Evolutionary conservation across 1,140 invertebrate species (phyloP), one percentile per base, ranked within the genome.

Genomic region (Galleria mellonella): DNA sequence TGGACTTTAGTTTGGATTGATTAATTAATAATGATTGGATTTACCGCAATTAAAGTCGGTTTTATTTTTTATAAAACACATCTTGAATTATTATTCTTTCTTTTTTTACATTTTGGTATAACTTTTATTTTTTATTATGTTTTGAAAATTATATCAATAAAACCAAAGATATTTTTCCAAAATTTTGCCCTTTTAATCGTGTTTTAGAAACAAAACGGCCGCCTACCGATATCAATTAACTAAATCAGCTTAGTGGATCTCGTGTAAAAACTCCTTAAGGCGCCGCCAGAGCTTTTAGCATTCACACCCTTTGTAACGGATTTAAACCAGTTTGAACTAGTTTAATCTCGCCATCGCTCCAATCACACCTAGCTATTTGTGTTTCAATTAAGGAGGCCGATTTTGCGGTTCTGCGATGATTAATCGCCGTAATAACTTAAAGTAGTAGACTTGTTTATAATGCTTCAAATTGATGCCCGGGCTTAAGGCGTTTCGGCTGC

Each of bases 351-450:
- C 56, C 59, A 59, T 64, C 58, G 55, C 49, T 67, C 55, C 66
- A 66, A 72, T 76, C 71, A 68, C 68, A 72, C 65, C 64, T 69
- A 68, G 45, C 57, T 72, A 74, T 78, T 78, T 75, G 73, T 66
- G 72, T 76, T 76, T 73, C 77, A 78, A 82, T 82, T 82, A 78
- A 72, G 74, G 47, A 57, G 57, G 55, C 57, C 57, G 62, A 68
- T 62, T 65, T 65, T 62, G 63, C 62, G 75, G 73, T 75, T 55
- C 61, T 43, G 43, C 43, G 50, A 68, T 72, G 62, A 71, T 76
- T 70, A 74, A 77, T 67, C 53, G 53, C 15, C 35, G 46, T 55
- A 50, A 52, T 55, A 55, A 47, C 40, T 49, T 41, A 42, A 47
- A 47, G 45, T 47, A 44, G 32, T 32, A 23, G 10, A 30, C 29